These are phyloP conservation scores for Oreochromis spilurus DNA, from an alignment of 2,113 vertebrate species.

Conservation along the genomic window DNA sequence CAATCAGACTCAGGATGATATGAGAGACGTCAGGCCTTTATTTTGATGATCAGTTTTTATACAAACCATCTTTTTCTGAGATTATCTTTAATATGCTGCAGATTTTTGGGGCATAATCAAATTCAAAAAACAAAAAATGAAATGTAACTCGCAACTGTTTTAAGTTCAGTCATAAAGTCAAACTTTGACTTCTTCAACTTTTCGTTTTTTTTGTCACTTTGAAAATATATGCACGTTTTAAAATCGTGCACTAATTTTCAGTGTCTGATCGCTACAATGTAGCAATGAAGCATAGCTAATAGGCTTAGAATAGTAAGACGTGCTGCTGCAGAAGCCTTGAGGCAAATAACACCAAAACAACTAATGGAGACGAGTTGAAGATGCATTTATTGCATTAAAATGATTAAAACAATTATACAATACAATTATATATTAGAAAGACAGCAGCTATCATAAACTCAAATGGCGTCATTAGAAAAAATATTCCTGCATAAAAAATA, in stretches of 20 bases:
- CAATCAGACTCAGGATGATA: neutral
- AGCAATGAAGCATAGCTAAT: neutral
- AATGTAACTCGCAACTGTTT: neutral
- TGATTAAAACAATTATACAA: neutral
- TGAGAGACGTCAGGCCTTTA: neutral
- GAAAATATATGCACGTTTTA: neutral
- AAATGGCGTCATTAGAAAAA: neutral
- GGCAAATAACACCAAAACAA: neutral
- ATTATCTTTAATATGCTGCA: neutral
- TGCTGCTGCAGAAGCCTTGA: neutral
- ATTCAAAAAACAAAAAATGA: neutral
- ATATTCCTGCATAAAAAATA: neutral
- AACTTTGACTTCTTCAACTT: neutral
- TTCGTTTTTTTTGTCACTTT: neutral
- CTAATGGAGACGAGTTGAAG: neutral
- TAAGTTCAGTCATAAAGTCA: neutral
- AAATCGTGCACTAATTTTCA: neutral
- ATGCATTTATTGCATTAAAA: neutral
- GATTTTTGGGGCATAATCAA: neutral
- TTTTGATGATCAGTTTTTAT: neutral
- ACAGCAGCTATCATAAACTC: neutral
- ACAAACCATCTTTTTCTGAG: neutral
- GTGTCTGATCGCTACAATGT: neutral
- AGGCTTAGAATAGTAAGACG: neutral
- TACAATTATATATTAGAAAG: neutral